phyloP scores from a whole-genome alignment of 2,113 vertebrate genomes.

The Dipodomys ordii region DNA sequence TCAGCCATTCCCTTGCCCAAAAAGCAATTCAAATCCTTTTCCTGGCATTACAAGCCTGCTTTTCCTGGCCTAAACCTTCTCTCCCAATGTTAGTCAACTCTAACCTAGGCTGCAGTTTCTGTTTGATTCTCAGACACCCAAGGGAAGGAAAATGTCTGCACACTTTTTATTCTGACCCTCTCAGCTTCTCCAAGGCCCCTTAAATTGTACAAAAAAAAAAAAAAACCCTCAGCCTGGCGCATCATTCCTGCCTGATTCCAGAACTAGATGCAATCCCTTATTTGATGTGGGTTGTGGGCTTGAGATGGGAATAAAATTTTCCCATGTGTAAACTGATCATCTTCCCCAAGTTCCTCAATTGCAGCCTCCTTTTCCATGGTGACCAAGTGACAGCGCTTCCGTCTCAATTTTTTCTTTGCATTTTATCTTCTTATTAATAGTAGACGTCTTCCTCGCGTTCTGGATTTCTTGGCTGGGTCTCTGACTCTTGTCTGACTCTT shows the following conservation, averaged over 20 bases:
- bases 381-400: not conserved
- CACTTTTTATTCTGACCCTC: not conserved
- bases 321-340: not conserved
- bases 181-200: not conserved
- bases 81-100: not conserved
- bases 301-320: not conserved
- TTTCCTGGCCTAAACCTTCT: conserved; percentile 28
- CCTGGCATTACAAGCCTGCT: conserved; percentile 4
- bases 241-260: not conserved
- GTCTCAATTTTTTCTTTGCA: not conserved
- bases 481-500: not conserved
- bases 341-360: not conserved
- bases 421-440: not conserved
- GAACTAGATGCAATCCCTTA: not conserved
- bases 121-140: conserved; percentile 22
- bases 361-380: not conserved
- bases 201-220: not conserved
- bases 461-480: not conserved
- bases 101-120: not conserved
- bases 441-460: not conserved
- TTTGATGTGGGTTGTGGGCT: not conserved
- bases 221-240: not conserved
- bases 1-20: conserved; percentile 11
- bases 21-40: conserved; percentile 45
- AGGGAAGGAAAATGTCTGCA: not conserved